These are phyloP conservation scores for Proales similis DNA, from an alignment of 1,140 invertebrate species.

Conservation along the genomic window DNA sequence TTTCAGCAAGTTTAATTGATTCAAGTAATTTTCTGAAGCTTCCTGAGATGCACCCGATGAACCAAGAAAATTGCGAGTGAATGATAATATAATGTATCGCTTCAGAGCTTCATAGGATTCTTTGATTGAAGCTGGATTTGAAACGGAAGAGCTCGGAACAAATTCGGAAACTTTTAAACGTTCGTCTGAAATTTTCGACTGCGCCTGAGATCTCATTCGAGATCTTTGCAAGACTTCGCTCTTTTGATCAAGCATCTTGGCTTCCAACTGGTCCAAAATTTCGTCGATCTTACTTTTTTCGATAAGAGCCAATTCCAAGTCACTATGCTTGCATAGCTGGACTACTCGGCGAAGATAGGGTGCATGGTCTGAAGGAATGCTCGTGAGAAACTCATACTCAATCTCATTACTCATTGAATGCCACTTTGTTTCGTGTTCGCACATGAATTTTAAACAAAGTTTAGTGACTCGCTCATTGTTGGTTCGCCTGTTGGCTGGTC, in stretches of 20 bases:
- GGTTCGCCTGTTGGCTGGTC: background rate
- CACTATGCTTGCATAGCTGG: conserved; percentile 24
- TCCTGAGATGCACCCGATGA: background rate
- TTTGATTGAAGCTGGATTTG: background rate
- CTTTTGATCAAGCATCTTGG: background rate
- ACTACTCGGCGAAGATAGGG: conserved; percentile 28
- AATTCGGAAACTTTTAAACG: too few relatives aligned
- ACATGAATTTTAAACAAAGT: conserved; percentile 39
- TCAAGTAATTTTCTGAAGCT: background rate
- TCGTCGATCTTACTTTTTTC: conserved; percentile 22
- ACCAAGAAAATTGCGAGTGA: background rate
- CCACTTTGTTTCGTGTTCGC: conserved; percentile 39
- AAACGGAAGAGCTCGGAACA: too few relatives aligned
- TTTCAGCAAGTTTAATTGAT: conserved; percentile 4
- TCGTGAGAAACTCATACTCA: conserved; percentile 9
- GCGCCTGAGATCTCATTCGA: background rate
- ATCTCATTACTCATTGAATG: background rate
- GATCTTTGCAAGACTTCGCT: background rate
- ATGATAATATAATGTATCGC: conserved; percentile 18
- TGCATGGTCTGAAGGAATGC: background rate
- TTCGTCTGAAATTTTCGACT: background rate
- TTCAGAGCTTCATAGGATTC: conserved; percentile 17
- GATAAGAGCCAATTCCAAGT: conserved; percentile 20
- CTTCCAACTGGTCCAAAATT: conserved; percentile 21
- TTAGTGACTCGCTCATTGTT: conserved; percentile 2